Evolutionary conservation across 2,888 invertebrate genomes (phyloP).

Genomic region (Pristionchus mayeri): DNA sequence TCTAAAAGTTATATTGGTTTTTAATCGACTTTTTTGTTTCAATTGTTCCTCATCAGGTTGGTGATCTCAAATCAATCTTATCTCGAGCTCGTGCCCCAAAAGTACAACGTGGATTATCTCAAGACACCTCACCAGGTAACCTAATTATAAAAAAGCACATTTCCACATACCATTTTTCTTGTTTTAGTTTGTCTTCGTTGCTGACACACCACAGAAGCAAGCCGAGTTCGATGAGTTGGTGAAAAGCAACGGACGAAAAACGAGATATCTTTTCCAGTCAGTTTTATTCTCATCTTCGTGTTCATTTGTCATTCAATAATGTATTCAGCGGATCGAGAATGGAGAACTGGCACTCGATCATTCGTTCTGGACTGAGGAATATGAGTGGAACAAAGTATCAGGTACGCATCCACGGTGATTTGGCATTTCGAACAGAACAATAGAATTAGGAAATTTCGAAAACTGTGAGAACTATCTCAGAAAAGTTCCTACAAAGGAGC

Average conservation of each 20-base stretch:
- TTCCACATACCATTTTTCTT: no score
- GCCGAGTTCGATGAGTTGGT: slow-evolving; percentile 29
- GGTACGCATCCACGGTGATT: no score
- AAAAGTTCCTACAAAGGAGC: no score
- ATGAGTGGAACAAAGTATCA: slow-evolving; percentile 46
- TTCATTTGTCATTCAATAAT: background rate
- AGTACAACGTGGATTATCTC: background rate
- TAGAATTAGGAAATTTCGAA: no score
- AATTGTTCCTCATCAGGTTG: no score
- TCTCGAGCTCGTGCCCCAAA: background rate
- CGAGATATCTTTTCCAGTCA: slow-evolving; percentile 41
- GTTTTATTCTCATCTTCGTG: background rate
- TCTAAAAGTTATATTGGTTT: background rate
- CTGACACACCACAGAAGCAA: slow-evolving; percentile 24
- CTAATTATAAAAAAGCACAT: no score
- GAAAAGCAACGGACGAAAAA: slow-evolving; percentile 2
- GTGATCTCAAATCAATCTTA: slow-evolving; percentile 38
- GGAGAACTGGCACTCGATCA: slow-evolving; percentile 47
- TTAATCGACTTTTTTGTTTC: background rate
- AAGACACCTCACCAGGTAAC: background rate
- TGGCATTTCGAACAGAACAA: no score
- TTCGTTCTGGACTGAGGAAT: slow-evolving; percentile 42
- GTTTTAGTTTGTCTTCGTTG: slow-evolving; percentile 26
- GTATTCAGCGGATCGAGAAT: slow-evolving; percentile 9
- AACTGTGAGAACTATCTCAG: no score